Base-by-base conservation (phyloP, 2,888 invertebrate genomes). In the Stenodema calcarata region DNA sequence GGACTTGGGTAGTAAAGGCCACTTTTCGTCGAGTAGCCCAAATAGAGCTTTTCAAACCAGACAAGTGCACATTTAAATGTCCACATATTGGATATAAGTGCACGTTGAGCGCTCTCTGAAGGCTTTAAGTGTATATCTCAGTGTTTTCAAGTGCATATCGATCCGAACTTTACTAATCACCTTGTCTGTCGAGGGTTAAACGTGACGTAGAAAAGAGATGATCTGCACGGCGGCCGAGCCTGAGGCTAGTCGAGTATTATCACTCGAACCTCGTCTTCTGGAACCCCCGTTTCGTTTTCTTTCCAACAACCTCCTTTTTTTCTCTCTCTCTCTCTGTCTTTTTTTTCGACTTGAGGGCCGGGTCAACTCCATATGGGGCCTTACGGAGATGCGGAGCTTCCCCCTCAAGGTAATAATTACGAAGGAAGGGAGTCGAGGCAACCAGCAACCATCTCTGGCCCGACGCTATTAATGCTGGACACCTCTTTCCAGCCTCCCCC, bases 381-480 rank as follows among this genome's bases (percentile, higher is more conserved):
- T 18, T 28, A 16, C 50, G 16, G 76, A 42, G 76, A 76, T 76
- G 76, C 73, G 73, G 76, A 78, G 78, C 78, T 78, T 50, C 47
- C 80, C 27, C 80, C 78, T 78, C 41, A 16, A 16, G 78, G 78
- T 80, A 80, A n/a, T 80, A 80, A 80, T 80, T 80, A 80, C 30
- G 54, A 54, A n/a, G 42, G 79, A 47, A 28, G 50, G 42, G 80
- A 28, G 35, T 16, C 18, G 44, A n/a, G n/a, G n/a, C n/a, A n/a
- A n/a, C 23, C 41, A 78, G 78, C 73, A 73, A 73, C 78, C 78
- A 78, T 82, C 69, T 41, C 54, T 35, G 28, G n/a, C 47, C 78
- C 78, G 41, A 84, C 84, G 84, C 84, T 84, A 84, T 84, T 84
- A 84, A 84, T 84, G 84, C 84, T 84, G 84, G 84, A 84, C 84